Evolutionary conservation across 2,797 vertebrate genomes (phyloP), one percentile per base, ranked within the genome.

Genomic region (Phyllotis vaccarum): DNA sequence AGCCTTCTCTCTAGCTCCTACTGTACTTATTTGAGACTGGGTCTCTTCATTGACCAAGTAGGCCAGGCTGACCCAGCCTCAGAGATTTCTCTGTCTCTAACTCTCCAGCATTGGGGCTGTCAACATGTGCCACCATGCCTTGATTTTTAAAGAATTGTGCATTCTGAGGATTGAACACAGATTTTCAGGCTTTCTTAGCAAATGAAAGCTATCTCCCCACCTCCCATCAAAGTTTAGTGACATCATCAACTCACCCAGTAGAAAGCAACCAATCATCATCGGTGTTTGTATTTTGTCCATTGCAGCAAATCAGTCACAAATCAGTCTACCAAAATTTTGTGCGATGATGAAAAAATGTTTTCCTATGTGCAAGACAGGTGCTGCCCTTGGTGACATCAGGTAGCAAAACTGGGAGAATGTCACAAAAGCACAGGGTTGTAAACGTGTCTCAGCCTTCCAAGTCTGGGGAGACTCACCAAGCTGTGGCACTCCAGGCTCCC

Each of bases 231-330:
- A 68, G 19, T 29, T 11, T 11, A 24, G 19, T 62, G 81, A 37
- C 1, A 1, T 37, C 12, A 79, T 31, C 46, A 17, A 2, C 27
- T 17, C 10, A n/a, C 13, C n/a, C 16, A n/a, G 27, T 2, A n/a
- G 22, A 37, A 22, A 1, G 19, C 79, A 85, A 13, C 2, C 60
- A 83, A 6, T 3, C 12, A 3, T 3, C 40, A 21, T 2, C 12
- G 7, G 12, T 6, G 22, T 62, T 10, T 37, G 56, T 13, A 1
- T 34, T 34, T 0, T 0, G 27, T 29, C 17, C 46, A 56, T 24
- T 24, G 34, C 31, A 31, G 49, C 60, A 52, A 40, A 19, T 6
- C 14, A 7, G 46, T 54, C 46, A 21, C 24, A 14, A 64, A n/a
- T n/a, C n/a, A n/a, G n/a, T 76, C 6, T 34, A 34, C 34, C 40